These are phyloP conservation scores for Aphaenogaster rudis DNA, from an alignment of 1,140 invertebrate species.

Conservation along the genomic window DNA sequence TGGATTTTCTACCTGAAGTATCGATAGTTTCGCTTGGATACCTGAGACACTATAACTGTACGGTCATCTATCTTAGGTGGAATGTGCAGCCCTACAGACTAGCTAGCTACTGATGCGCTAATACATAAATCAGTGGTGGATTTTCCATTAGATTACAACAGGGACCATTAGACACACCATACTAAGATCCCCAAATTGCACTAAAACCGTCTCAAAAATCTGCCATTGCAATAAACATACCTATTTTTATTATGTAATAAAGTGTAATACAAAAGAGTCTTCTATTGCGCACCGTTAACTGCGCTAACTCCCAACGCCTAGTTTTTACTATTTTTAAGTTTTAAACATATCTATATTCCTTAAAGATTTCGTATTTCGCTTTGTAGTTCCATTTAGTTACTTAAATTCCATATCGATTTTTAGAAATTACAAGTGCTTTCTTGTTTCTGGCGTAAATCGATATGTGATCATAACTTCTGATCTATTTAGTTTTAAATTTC, in stretches of 20 bases:
- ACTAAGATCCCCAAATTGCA: not conserved
- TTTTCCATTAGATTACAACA: conserved; percentile 20
- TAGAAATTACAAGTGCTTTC: not conserved
- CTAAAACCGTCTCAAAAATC: not conserved
- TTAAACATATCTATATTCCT: not conserved
- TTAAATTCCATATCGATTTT: conserved; percentile 9
- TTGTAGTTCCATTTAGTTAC: not conserved
- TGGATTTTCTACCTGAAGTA: not conserved
- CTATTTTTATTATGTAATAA: no score
- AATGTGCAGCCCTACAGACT: not conserved
- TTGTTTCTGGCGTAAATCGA: not conserved
- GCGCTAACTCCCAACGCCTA: no score
- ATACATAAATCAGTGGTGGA: not conserved
- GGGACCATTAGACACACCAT: not conserved
- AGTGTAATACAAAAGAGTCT: no score
- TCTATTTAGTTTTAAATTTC: not conserved
- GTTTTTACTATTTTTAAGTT: no score
- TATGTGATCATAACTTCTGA: not conserved
- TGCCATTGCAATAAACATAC: not conserved
- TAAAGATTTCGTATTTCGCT: not conserved
- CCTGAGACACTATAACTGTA: not conserved
- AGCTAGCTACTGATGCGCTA: conserved; percentile 1
- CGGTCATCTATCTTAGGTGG: not conserved
- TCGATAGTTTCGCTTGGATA: conserved; percentile 13
- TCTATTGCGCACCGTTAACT: no score